Evolutionary conservation across 1,140 invertebrate genomes (phyloP).

Genomic region (Megathymus violae): DNA sequence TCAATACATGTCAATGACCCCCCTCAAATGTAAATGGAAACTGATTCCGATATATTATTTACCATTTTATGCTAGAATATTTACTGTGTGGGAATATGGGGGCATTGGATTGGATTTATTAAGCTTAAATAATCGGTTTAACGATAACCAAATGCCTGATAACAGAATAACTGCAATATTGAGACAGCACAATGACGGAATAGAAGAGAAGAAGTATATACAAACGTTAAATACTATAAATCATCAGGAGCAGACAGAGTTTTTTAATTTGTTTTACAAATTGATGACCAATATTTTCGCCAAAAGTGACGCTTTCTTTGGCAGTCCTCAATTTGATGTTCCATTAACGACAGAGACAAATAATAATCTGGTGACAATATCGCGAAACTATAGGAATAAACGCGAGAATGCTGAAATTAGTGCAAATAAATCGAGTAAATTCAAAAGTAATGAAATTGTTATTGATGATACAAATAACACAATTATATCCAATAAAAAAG

Average conservation of each 20-base stretch:
- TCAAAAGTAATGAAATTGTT: background rate
- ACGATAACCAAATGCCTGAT: slow-evolving; percentile 46
- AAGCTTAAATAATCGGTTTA: slow-evolving; percentile 55
- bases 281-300: slow-evolving; percentile 55
- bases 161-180: slow-evolving; percentile 56
- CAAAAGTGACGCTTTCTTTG: slow-evolving; percentile 53
- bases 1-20: slow-evolving; percentile 68
- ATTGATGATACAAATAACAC: slow-evolving; percentile 24
- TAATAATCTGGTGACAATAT: slow-evolving; percentile 18
- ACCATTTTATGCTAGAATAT: slow-evolving; percentile 65
- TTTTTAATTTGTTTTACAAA: slow-evolving; percentile 53
- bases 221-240: slow-evolving; percentile 53
- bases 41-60: slow-evolving; percentile 55
- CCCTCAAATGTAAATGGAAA: slow-evolving; percentile 64
- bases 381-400: slow-evolving; percentile 54
- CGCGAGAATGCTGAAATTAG: slow-evolving; percentile 36
- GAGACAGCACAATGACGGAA: slow-evolving; percentile 67
- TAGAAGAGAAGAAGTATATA: slow-evolving; percentile 55
- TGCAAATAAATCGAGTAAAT: slow-evolving; percentile 10
- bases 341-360: slow-evolving; percentile 27
- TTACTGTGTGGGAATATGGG: slow-evolving; percentile 67
- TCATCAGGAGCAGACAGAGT: slow-evolving; percentile 55
- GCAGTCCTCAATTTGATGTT: slow-evolving; percentile 35
- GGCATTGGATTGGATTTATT: slow-evolving; percentile 66
- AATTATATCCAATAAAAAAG: slow-evolving; percentile 6